Base-by-base conservation (phyloP, 2,888 invertebrate species). In the Pseudococcus jackbeardsleyi region DNA sequence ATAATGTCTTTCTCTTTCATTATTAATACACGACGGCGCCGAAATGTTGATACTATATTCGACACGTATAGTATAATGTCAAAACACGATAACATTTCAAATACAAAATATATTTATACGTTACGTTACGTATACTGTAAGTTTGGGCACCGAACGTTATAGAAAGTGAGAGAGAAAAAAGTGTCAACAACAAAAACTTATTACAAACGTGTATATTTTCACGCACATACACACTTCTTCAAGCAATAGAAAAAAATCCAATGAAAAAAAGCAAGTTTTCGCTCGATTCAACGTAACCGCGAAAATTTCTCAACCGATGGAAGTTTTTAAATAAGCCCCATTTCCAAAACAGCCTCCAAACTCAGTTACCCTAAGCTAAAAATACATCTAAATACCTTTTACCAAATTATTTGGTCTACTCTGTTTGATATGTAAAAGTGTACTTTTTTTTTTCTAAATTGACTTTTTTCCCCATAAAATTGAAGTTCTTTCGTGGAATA, bases 161-260 rank as follows among this genome's bases (percentile, higher is more conserved):
- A 33, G 26, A 33, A 33, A 33, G 26, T 2, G 26, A 33, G 26
- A 46, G 46, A 4, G 39, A 9, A 42, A 79, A 79, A 79, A 79
- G 46, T 79, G 79, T 79, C 79, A 79, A 79, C 79, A 79, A 42
- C 79, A 79, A n/a, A n/a, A 79, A 79, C 79, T 79, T 79, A 79
- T 79, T 79, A 79, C 39, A 79, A 19, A 46, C 17, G 77, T 19
- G 79, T 72, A n/a, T 42, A 33, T 3, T 33, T 33, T 33, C 3
- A 33, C 26, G n/a, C n/a, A 33, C 26, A 72, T n/a, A 72, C 72
- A 4, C 6, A 72, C 72, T 15, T n/a, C 4, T 33, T 7, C 72
- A 6, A 9, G 15, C 33, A 72, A 33, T 33, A 33, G n/a, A n/a
- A 33, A 33, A 33, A 33, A 33, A 33, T 33, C 3, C 26, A 33